Base-by-base conservation (phyloP, 2,797 vertebrate genomes). In the Scleropages formosus region DNA sequence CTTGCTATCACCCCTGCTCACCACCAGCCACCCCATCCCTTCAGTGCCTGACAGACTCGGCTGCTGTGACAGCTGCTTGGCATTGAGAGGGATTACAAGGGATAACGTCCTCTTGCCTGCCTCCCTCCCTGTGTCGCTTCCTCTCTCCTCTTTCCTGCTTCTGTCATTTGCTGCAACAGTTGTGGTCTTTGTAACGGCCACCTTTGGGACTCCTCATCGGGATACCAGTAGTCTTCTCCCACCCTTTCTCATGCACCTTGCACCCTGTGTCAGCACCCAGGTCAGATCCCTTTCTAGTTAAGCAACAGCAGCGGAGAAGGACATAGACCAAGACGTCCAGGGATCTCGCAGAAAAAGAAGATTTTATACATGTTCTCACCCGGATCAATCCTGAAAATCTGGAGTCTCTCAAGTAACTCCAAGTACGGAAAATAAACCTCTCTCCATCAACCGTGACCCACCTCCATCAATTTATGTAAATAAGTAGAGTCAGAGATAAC, bases 31-130 rank as follows among this genome's bases (percentile, higher is more conserved):
- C 51, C 51, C 68, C 51, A 26, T 26, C 49, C 53, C 53, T 18
- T 53, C 53, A 26, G 26, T 60, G 70, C 31, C 27, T 60, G 56
- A 72, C 70, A 72, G 70, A 24, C 56, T 56, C 26, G 27, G 53
- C 53, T 72, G 27, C 56, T 47, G 20, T 77, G 79, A 81, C 80
- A 83, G 83, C 71, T 79, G 72, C 53, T 76, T 75, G 67, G 73
- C 76, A 78, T 66, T 77, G 77, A 81, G 78, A 79, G 31, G 75
- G 80, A 83, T 82, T 83, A 83, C 73, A 80, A 76, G 68, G 78
- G 77, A 80, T 82, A 83, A 85, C 79, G 79, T 76, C 72, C 74
- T 76, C 77, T 56, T 20, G 22, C 61, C 26, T 24, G 26, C 6
- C 15, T 46, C 46, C 65, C 51, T 26, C 15, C 53, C 16, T 15